These are phyloP conservation scores for Euwallacea fornicatus DNA, from an alignment of 1,140 invertebrate species.

Conservation along the genomic window DNA sequence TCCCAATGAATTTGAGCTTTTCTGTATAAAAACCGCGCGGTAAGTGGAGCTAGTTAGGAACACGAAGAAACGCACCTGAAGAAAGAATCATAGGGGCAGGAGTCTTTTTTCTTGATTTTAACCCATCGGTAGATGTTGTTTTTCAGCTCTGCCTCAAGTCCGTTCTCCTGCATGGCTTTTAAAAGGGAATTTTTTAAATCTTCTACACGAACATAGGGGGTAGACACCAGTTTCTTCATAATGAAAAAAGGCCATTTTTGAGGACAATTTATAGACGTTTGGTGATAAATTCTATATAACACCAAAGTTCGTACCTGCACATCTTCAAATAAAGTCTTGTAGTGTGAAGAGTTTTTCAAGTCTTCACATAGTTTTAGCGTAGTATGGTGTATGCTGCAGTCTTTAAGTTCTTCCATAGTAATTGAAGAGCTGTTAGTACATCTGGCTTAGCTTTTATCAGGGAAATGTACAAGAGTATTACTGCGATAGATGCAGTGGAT, in stretches of 20 bases:
- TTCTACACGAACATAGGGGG: slow-evolving; percentile 68
- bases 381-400: slow-evolving; percentile 62
- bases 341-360: slow-evolving; percentile 64
- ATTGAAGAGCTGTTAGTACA: too few relatives aligned
- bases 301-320: slow-evolving; percentile 58
- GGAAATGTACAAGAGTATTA: too few relatives aligned
- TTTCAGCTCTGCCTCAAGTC: slow-evolving; percentile 75
- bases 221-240: slow-evolving; percentile 71
- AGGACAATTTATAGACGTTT: slow-evolving; percentile 2
- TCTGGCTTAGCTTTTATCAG: too few relatives aligned
- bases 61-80: slow-evolving; percentile 41
- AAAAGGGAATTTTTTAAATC: slow-evolving; percentile 77
- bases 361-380: slow-evolving; percentile 65
- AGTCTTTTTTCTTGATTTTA: slow-evolving; percentile 53
- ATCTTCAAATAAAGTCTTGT: slow-evolving; percentile 64
- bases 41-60: too few relatives aligned
- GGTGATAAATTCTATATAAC: slow-evolving; percentile 6
- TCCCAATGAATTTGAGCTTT: slow-evolving; percentile 91
- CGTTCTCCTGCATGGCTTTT: slow-evolving; percentile 71
- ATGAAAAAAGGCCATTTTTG: not conserved
- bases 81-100: slow-evolving; percentile 49
- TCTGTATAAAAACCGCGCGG: slow-evolving; percentile 48
- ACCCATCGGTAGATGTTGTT: slow-evolving; percentile 84
- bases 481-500: not conserved
- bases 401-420: slow-evolving; percentile 58